Conservation (phyloP, 1,140 invertebrate genomes). For the Bombyx mandarina region DNA sequence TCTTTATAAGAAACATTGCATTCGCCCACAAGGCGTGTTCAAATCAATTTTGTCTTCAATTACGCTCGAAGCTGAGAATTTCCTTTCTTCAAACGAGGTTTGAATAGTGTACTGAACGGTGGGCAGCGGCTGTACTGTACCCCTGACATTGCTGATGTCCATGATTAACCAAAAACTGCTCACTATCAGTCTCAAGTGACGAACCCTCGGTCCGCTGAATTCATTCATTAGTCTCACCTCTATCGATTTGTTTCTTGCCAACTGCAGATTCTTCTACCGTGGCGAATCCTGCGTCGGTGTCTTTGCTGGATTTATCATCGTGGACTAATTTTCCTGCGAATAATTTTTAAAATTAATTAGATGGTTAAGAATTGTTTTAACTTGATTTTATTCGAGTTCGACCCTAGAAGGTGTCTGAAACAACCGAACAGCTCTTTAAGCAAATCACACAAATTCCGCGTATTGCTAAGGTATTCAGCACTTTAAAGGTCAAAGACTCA, state of each 20-base stretch:
- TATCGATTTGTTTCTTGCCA: conserved; percentile 30
- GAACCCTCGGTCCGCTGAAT: too few species aligned
- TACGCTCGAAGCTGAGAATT: too few species aligned
- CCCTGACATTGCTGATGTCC: too few species aligned
- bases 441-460: not conserved
- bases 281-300: conserved; percentile 60
- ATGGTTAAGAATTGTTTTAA: not conserved
- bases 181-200: too few species aligned
- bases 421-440: not conserved
- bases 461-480: not conserved
- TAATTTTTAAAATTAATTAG: not conserved
- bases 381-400: not conserved
- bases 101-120: too few species aligned
- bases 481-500: not conserved
- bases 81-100: too few species aligned
- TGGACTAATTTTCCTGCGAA: conserved; percentile 26
- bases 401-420: not conserved
- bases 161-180: too few species aligned
- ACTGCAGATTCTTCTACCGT: conserved; percentile 56
- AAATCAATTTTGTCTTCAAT: too few species aligned
- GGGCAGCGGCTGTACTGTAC: too few species aligned
- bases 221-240: conserved; percentile 16
- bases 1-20: too few species aligned
- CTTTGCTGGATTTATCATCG: conserved; percentile 19
- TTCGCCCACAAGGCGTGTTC: too few species aligned